Conservation (phyloP, 2,888 invertebrate species). For the Coronaproctus castanopsis region DNA sequence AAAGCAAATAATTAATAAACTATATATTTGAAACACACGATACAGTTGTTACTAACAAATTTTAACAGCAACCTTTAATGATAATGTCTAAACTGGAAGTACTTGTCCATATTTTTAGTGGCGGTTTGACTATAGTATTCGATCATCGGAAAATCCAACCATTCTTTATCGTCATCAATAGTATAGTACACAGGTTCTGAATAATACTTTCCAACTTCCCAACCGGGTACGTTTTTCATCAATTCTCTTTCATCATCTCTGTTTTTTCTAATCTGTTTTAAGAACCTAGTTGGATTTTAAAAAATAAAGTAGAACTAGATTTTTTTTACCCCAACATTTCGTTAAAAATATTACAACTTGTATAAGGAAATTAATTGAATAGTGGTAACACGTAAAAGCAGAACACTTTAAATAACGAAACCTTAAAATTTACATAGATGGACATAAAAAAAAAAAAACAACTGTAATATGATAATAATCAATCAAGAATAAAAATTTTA, state of each 20-base stretch:
- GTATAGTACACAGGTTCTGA: constrained; percentile 64
- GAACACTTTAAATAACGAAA: too few species aligned
- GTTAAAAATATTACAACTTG: neutral
- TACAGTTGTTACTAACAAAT: too few species aligned
- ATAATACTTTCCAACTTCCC: constrained; percentile 77
- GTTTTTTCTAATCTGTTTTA: constrained; percentile 58
- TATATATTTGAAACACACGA: too few species aligned
- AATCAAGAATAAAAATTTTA: too few species aligned
- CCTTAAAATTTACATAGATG: too few species aligned
- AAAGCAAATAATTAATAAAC: too few species aligned
- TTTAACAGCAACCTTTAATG: neutral
- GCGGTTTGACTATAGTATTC: constrained; percentile 50
- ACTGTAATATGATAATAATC: too few species aligned
- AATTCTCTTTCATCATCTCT: constrained; percentile 65
- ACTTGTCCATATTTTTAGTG: neutral
- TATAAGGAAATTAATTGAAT: neutral
- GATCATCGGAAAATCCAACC: too few species aligned
- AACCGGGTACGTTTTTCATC: constrained; percentile 76
- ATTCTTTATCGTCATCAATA: constrained; percentile 38
- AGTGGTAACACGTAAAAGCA: too few species aligned
- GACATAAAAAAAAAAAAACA: too few species aligned
- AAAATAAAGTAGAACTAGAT: constrained; percentile 4
- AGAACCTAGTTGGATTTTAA: constrained; percentile 27
- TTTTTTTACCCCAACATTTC: neutral
- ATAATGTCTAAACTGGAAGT: neutral